These are phyloP conservation scores for Catalaphyllia jardinei DNA, from an alignment of 64 coral and sea anemone genomes.

Conservation along the genomic window DNA sequence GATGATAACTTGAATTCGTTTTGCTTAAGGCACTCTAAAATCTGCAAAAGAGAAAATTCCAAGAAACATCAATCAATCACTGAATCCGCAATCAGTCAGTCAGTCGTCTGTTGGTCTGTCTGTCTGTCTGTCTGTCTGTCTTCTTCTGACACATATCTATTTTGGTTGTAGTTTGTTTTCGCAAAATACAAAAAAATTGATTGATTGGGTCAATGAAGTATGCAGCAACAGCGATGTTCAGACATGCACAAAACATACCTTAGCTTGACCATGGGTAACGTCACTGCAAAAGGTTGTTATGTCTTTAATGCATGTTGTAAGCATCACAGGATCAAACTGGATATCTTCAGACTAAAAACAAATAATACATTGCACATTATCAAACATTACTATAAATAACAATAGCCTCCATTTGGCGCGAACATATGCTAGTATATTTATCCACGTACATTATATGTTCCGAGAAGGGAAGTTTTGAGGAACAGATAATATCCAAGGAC, in stretches of 20 bases:
- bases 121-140: too few species aligned
- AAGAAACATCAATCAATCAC: too few species aligned
- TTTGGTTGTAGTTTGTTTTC: too few species aligned
- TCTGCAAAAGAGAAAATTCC: conserved; percentile 17
- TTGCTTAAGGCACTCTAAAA: conserved; percentile 77
- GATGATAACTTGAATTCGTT: conserved; percentile 24
- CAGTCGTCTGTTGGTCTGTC: too few species aligned
- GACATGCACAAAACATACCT: conserved; percentile 24
- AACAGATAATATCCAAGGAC: too few species aligned
- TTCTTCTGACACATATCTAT: too few species aligned
- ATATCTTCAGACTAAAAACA: conserved; percentile 73
- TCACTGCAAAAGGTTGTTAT: background rate
- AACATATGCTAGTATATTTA: too few species aligned
- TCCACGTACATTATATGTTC: too few species aligned
- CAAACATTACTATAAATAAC: background rate
- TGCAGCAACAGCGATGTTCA: background rate
- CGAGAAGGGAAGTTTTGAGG: too few species aligned
- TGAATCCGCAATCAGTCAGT: too few species aligned
- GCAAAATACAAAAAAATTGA: too few species aligned
- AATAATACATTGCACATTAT: background rate
- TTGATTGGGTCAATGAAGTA: background rate
- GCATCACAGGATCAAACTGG: conserved; percentile 70
- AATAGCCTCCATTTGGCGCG: too few species aligned
- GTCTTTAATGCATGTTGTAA: conserved; percentile 38
- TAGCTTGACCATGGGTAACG: conserved; percentile 60